A percentile compares a stretch with the other conserved stretches of the same genome.
These are phyloP conservation scores for Saccostrea glomerata DNA, from an alignment of 1,140 invertebrate species.

Conservation along the genomic window DNA sequence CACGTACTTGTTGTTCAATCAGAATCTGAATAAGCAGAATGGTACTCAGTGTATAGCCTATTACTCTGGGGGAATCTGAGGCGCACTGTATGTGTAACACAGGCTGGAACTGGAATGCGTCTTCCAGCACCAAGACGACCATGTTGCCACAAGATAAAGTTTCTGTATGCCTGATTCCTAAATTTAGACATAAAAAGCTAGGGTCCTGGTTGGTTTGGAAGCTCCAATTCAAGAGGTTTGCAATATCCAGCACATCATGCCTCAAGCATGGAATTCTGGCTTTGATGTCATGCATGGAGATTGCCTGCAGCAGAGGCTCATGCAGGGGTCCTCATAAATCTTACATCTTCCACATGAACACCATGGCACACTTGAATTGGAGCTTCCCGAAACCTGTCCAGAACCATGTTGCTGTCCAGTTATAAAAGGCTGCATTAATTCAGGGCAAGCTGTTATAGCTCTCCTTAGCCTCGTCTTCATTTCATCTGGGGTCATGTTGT, in stretches of 20 bases:
- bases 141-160: too few relatives aligned
- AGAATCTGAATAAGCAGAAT: neutral
- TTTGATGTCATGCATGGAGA: neutral
- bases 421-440: neutral
- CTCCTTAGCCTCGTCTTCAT: neutral
- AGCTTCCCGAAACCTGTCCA: neutral
- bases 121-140: too few relatives aligned
- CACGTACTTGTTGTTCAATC: neutral
- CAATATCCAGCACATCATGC: too few relatives aligned
- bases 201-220: slow-evolving; percentile 1
- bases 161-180: neutral
- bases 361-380: neutral
- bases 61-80: neutral
- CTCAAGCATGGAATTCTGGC: too few relatives aligned
- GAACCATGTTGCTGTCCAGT: neutral
- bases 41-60: neutral
- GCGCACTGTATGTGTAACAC: neutral
- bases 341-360: slow-evolving; percentile 11
- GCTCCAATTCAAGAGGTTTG: slow-evolving; percentile 14
- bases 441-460: too few relatives aligned
- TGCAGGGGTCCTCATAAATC: neutral
- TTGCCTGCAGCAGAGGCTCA: slow-evolving; percentile 13
- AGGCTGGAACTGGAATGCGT: too few relatives aligned
- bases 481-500: neutral
- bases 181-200: neutral